phyloP scores from a whole-genome alignment of 2,888 invertebrate genomes.

The Sipha maydis region DNA sequence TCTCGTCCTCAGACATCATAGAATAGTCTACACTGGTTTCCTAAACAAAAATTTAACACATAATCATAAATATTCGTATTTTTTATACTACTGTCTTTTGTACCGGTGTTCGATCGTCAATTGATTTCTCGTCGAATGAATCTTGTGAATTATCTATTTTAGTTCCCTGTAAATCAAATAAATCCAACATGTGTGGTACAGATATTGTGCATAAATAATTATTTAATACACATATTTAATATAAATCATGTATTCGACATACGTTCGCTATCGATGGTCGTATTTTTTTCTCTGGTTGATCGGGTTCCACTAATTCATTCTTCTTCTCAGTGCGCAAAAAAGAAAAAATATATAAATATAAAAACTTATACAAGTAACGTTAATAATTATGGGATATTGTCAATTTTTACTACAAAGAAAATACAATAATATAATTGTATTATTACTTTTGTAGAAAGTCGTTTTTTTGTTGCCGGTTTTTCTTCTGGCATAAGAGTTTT shows the following conservation, averaged over 20 bases:
- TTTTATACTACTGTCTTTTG: not conserved
- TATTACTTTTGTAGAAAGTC: conserved; percentile 55
- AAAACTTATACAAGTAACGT: not conserved
- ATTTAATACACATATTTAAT: not conserved
- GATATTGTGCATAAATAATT: not conserved
- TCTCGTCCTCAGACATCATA: conserved; percentile 54
- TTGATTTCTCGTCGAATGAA: conserved; percentile 54
- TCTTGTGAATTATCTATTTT: conserved; percentile 39
- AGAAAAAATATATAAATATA: not conserved
- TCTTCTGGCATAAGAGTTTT: conserved; percentile 29
- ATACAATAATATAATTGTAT: not conserved
- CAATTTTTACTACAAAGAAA: not conserved
- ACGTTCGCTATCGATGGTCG: conserved; percentile 49
- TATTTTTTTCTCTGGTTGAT: conserved; percentile 54
- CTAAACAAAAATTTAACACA: conserved; percentile 15
- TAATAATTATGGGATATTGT: too few relatives aligned
- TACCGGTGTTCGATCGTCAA: conserved; percentile 57
- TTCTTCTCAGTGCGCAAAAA: conserved; percentile 26
- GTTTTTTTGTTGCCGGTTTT: conserved; percentile 29
- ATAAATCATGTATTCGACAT: not conserved
- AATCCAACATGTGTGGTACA: not conserved
- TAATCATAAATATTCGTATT: not conserved
- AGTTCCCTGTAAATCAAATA: conserved; percentile 46
- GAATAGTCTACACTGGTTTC: conserved; percentile 55
- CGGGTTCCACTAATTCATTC: conserved; percentile 32